These are phyloP conservation scores for Solea solea DNA, from an alignment of 2,113 vertebrate species.

Conservation along the genomic window DNA sequence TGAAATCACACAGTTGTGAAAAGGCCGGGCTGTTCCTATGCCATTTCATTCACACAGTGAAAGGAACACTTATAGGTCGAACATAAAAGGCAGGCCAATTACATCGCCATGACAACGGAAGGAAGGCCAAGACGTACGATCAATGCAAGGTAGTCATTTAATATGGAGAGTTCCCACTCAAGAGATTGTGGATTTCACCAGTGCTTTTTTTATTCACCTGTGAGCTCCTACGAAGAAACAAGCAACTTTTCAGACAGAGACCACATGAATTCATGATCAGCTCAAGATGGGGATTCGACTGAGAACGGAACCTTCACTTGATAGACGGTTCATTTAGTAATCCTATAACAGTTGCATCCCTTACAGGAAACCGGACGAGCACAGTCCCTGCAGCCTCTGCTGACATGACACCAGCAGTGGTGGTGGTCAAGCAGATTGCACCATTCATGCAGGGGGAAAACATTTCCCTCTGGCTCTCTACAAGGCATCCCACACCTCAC, in stretches of 20 bases:
- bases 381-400: conserved; percentile 13
- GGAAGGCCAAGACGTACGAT: conserved; percentile 50
- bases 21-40: conserved; percentile 56
- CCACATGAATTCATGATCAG: conserved; percentile 19
- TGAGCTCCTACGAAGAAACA: conserved; percentile 11
- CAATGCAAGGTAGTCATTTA: conserved; percentile 47
- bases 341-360: not conserved
- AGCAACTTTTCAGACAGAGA: not conserved
- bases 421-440: conserved; percentile 29
- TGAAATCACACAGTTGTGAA: conserved; percentile 63
- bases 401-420: conserved; percentile 40
- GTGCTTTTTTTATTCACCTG: conserved; percentile 18
- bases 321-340: not conserved
- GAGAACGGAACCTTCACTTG: too few relatives aligned
- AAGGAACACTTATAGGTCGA: conserved; percentile 62
- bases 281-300: not conserved
- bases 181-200: conserved; percentile 23
- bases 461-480: conserved; percentile 56
- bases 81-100: conserved; percentile 67
- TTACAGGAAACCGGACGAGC: conserved; percentile 18
- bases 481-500: conserved; percentile 56
- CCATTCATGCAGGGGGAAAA: conserved; percentile 45
- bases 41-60: conserved; percentile 63
- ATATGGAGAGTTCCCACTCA: conserved; percentile 33
- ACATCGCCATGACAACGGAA: conserved; percentile 65